Evolutionary conservation across 2,113 vertebrate genomes (phyloP).

Genomic region (Monopterus albus): DNA sequence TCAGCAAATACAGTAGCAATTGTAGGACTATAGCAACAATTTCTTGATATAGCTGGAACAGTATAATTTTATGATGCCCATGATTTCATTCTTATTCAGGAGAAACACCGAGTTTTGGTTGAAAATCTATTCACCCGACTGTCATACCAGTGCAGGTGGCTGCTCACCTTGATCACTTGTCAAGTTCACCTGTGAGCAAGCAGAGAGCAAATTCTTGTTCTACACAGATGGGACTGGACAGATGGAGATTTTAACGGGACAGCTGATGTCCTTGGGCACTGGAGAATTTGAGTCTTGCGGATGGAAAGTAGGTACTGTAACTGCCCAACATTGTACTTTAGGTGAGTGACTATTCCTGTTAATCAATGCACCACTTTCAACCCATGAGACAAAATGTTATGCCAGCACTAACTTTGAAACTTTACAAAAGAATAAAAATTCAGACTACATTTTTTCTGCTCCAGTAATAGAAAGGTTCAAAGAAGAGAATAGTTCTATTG

Average conservation of each 20-base stretch:
- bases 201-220: conserved; percentile 45
- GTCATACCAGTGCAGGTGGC: conserved; percentile 30
- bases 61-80: neutral
- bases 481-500: too few species aligned
- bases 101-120: neutral
- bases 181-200: conserved; percentile 60
- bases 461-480: too few species aligned
- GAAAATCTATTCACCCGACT: conserved; percentile 12
- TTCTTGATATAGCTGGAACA: neutral
- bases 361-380: conserved; percentile 2
- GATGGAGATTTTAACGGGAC: conserved; percentile 67
- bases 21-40: neutral
- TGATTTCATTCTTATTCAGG: neutral
- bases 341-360: conserved; percentile 16
- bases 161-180: conserved; percentile 63
- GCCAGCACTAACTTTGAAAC: neutral
- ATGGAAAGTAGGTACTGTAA: conserved; percentile 40
- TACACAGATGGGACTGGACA: conserved; percentile 73
- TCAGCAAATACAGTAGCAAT: too few species aligned
- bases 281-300: conserved; percentile 32
- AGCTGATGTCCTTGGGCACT: conserved; percentile 63
- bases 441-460: too few species aligned
- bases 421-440: too few species aligned
- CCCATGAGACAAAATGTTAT: neutral
- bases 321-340: conserved; percentile 16